Conservation (phyloP, 2,113 vertebrate species). For the Bucco capensis region DNA sequence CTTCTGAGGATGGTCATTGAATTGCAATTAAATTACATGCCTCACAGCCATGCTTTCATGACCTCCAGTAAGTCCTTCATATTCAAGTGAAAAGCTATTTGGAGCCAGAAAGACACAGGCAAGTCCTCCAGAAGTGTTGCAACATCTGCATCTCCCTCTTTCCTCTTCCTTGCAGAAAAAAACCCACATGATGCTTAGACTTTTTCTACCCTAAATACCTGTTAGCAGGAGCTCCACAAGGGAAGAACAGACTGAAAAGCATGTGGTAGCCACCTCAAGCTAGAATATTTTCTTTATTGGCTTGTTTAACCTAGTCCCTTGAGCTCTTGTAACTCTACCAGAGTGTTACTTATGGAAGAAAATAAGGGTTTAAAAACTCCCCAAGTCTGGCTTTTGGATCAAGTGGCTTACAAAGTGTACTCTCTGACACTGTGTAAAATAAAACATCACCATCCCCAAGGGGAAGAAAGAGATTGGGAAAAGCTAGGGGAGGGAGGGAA, state of each 20-base stretch:
- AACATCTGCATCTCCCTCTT: neutral
- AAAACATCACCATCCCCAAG: neutral
- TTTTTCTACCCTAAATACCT: neutral
- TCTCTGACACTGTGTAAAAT: neutral
- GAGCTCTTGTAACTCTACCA: slow-evolving; percentile 26
- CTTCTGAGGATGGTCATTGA: neutral
- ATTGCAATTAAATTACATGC: neutral
- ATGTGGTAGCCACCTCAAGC: neutral
- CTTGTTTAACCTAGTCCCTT: slow-evolving; percentile 26
- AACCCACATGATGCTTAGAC: neutral
- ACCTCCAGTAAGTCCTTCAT: neutral
- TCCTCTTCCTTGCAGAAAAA: neutral
- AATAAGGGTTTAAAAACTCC: neutral
- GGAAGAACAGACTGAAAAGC: neutral
- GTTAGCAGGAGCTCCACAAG: neutral
- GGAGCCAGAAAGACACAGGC: neutral
- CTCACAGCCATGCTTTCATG: neutral
- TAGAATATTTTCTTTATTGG: slow-evolving; percentile 1
- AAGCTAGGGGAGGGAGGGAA: neutral
- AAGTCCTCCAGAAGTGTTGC: neutral
- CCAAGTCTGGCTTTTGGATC: neutral
- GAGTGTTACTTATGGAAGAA: neutral
- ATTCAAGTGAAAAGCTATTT: neutral
- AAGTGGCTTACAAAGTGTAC: neutral
- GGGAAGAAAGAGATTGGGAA: neutral